Evolutionary conservation across 2,888 invertebrate species (phyloP), one percentile per base, ranked within the genome.

Genomic region (Parelbella ahira): DNA sequence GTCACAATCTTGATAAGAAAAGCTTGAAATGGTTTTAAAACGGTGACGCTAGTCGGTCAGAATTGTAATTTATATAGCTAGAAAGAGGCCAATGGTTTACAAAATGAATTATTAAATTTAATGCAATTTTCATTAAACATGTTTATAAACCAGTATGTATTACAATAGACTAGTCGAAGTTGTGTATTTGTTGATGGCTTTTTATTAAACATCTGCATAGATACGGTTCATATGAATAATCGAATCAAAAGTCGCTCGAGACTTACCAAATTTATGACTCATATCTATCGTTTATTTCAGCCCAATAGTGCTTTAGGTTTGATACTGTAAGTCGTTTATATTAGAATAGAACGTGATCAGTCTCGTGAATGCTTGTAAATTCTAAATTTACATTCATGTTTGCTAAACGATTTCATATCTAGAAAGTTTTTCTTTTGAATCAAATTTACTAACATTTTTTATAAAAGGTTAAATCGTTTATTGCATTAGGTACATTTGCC

Each of bases 61-160:
- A 28, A 28, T 46, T 20, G 20, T 33, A 38, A 43, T 46, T 47
- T 28, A 28, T 45, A 45, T 42, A 42, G 47, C 30, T 41, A 53
- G 49, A 13, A 27, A 27, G 37, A 13, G 13, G 27, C 20, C 27
- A 20, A 12, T 9, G 10, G 5, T 11, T 18, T 20, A 15, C 20
- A 8, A 5, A 20, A 15, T 27, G 7, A 20, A 37, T 37, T 37
- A 20, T 28, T 12, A n/a, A 37, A 15, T n/a, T n/a, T 37, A 20
- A 27, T 27, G 19, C 27, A 28, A 28, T 37, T 27, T 28, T n/a
- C n/a, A n/a, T n/a, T n/a, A n/a, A n/a, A n/a, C n/a, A n/a, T n/a
- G n/a, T n/a, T n/a, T n/a, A n/a, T n/a, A n/a, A n/a, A n/a, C n/a
- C n/a, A n/a, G n/a, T n/a, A n/a, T n/a, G 25, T 25, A 7, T 25